Base-by-base conservation (phyloP, 2,797 vertebrate genomes). In the Coracias cyanogaster region DNA sequence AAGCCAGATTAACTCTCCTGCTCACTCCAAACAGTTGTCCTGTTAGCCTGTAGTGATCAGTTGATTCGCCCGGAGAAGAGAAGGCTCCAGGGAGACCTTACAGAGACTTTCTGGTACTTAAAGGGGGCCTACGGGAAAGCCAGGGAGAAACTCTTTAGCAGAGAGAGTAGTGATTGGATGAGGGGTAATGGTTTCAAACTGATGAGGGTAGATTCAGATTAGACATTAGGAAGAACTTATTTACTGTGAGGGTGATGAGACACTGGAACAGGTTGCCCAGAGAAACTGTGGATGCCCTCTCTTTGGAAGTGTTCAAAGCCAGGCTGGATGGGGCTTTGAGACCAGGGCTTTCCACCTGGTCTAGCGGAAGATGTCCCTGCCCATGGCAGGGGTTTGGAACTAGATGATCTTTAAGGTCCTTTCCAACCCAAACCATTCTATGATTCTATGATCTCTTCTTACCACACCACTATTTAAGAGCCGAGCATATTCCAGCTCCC, bases 151-250 rank as follows among this genome's bases (percentile, higher is more conserved):
- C 22, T 35, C 62, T 74, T 31, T 11, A 43, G 22, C 10, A 35
- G 10, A 12, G 20, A 10, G 12, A 3, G 12, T 22, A n/a, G 41
- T 3, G 4, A 31, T 5, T 48, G 35, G 35, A 74, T 1, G 1
- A 69, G 17, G 15, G 11, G 3, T 21, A 49, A 41, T 1, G 1
- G 33, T 29, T 64, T 72, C 39, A 58, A 46, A 19, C 21, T 21
- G 31, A 21, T 72, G 29, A 72, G 8, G 1, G 20, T 3, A 60
- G 17, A 37, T 45, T n/a, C 16, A 49, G 20, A 51, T 49, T 14
- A 70, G 45, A 15, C 14, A 7, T 9, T 14, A 49, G 2, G 12
- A 48, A 80, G 5, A 37, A 46, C 7, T 28, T 26, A 25, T 24
- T 60, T 4, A 22, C 35, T 33, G 29, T 49, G 25, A 39, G 35